Evolutionary conservation across 2,113 vertebrate species (phyloP).

Genomic region (Grallaria varia): DNA sequence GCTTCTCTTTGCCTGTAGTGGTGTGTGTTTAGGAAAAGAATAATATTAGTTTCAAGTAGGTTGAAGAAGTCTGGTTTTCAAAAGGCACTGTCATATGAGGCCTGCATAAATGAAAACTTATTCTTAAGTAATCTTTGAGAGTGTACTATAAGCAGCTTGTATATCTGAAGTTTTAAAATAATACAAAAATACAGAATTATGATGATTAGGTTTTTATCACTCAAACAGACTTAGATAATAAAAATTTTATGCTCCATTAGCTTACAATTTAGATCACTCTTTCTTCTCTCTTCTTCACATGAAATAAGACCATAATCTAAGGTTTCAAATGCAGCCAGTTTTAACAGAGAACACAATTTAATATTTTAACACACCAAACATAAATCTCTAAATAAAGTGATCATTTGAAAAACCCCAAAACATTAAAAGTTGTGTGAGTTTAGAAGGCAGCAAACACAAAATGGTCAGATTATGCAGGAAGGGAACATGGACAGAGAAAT

Average conservation of each 20-base stretch:
- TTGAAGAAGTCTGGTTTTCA: neutral
- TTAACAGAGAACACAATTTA: neutral
- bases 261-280: neutral
- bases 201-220: neutral
- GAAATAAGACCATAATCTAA: neutral
- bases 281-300: neutral
- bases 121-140: neutral
- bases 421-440: neutral
- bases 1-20: neutral
- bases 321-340: neutral
- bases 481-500: neutral
- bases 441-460: neutral
- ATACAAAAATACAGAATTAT: neutral
- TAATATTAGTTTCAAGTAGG: neutral
- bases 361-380: neutral
- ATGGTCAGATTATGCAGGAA: neutral
- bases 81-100: neutral
- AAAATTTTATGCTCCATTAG: neutral
- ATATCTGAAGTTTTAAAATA: neutral
- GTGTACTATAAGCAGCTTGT: neutral
- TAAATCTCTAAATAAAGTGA: neutral
- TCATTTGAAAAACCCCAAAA: neutral
- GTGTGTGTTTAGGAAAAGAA: neutral
- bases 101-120: neutral
- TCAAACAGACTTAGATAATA: neutral